Evolutionary conservation across 2,888 invertebrate species (phyloP), one percentile per base, ranked within the genome.

Genomic region (Chymomyza caudatula): DNA sequence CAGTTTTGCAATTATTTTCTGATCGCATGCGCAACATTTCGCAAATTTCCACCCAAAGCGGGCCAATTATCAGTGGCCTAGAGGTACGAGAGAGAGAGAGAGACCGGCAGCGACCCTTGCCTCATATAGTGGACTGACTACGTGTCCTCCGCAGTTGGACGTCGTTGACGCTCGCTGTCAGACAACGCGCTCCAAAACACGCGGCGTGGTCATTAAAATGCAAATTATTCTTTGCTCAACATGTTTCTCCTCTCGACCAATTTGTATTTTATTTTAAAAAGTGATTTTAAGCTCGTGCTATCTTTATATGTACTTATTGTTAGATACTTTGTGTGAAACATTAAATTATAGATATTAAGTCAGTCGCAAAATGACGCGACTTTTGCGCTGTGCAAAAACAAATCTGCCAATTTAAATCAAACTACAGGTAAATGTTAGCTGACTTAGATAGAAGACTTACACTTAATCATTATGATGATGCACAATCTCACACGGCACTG

Each of bases 161-260:
- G 51, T 63, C 57, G 52, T 43, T 22, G 52, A 4, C 52, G 52
- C 17, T 52, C 52, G 13, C 25, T 5, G 25, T 6, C 25, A 25
- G 25, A 25, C 25, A 25, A 25, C 25, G 25, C 25, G 6, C 5
- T 4, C 4, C 25, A 25, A 25, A 37, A n/a, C 23, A 23, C 59
- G 59, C 37, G 58, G 54, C 59, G 54, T 52, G 25, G 17, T 51
- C 25, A 23, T 42, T 19, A 58, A 37, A 42, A 29, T 42, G 42
- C 53, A 47, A 47, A 17, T 13, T 47, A 47, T 17, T 5, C 15
- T 17, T 11, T 4, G 11, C 5, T 37, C 29, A 8, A 37, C 11
- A 37, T 37, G 11, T 37, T 37, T 1, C 29, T 11, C 29, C 2
- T 11, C 11, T 11, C 29, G 11, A 8, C 11, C 29, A 37, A 3